These are phyloP conservation scores for Dicranocentrus wangi DNA, from an alignment of 2,888 invertebrate species.

Conservation along the genomic window DNA sequence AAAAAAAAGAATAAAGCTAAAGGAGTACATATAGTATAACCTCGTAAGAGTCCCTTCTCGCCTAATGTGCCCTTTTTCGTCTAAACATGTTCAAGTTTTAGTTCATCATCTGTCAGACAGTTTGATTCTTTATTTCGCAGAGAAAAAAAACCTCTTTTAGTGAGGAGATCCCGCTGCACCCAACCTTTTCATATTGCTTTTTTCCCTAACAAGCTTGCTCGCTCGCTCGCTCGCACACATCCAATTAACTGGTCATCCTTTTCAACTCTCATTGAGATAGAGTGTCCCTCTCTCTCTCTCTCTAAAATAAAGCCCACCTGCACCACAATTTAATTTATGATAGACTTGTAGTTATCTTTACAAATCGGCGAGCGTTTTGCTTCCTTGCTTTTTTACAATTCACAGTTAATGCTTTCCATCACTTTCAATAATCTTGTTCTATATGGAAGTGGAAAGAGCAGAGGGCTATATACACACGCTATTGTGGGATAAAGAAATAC, in stretches of 20 bases:
- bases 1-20: not conserved
- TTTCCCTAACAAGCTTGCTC: constrained; percentile 5
- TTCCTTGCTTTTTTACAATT: not conserved
- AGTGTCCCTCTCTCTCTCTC: not conserved
- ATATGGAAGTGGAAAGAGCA: constrained; percentile 20
- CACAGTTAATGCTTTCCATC: not conserved
- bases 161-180: not conserved
- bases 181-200: not conserved
- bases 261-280: constrained; percentile 7
- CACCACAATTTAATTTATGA: constrained; percentile 32
- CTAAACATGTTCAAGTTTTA: constrained; percentile 23
- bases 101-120: constrained; percentile 13
- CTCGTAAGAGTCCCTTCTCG: not conserved
- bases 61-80: constrained; percentile 33
- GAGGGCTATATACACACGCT: constrained; percentile 33
- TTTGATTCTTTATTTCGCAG: constrained; percentile 25
- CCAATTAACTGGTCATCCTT: constrained; percentile 23
- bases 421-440: not conserved
- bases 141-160: not conserved
- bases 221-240: not conserved
- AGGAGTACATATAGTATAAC: not conserved
- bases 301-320: constrained; percentile 36
- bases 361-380: constrained; percentile 29
- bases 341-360: constrained; percentile 24
- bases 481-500: too few species aligned